phyloP scores from a whole-genome alignment of 2,888 invertebrate species.

The Hydraecia micacea region DNA sequence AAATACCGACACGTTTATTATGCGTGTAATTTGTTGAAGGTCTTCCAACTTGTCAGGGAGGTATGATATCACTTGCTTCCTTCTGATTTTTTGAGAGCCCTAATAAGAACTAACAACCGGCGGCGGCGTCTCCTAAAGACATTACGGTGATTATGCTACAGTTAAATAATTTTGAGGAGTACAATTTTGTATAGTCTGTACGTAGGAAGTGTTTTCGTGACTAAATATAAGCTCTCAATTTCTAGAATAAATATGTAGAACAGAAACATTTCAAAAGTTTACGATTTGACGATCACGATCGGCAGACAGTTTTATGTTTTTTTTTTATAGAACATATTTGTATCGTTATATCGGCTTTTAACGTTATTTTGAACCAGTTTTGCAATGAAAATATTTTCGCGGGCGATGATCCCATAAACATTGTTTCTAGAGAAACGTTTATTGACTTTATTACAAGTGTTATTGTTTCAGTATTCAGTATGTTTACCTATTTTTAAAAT shows the following conservation, averaged over 20 bases:
- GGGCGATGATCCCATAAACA: slow-evolving; percentile 35
- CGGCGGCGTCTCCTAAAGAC: slow-evolving; percentile 40
- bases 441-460: slow-evolving; percentile 41
- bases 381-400: slow-evolving; percentile 21
- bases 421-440: slow-evolving; percentile 28
- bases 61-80: neutral
- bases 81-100: slow-evolving; percentile 17
- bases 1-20: slow-evolving; percentile 21
- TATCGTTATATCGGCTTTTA: neutral
- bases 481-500: slow-evolving; percentile 14
- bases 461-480: slow-evolving; percentile 18
- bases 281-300: slow-evolving; percentile 10
- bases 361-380: slow-evolving; percentile 19
- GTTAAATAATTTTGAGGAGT: neutral
- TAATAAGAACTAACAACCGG: slow-evolving; percentile 32
- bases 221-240: slow-evolving; percentile 1
- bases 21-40: slow-evolving; percentile 28
- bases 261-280: slow-evolving; percentile 10
- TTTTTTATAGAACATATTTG: slow-evolving; percentile 5
- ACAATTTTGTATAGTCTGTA: slow-evolving; percentile 9
- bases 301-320: neutral
- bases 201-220: slow-evolving; percentile 13
- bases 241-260: slow-evolving; percentile 7
- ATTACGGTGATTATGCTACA: slow-evolving; percentile 10
- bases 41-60: slow-evolving; percentile 6